Evolutionary conservation across 2,888 invertebrate genomes (phyloP), one percentile per base, ranked within the genome.

Genomic region (Harpalus rubripes): DNA sequence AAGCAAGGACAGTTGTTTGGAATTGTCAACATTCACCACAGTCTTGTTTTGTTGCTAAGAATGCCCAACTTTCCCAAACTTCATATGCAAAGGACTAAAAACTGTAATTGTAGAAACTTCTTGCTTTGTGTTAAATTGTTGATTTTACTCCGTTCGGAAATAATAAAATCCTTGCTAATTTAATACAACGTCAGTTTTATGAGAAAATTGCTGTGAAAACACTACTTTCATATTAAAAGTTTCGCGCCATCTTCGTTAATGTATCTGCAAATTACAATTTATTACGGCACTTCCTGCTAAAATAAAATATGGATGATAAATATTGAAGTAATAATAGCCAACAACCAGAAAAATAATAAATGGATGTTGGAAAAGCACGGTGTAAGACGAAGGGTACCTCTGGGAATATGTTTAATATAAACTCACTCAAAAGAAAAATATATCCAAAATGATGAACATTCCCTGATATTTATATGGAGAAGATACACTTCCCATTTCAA

Each of bases 1-100:
- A 68, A 68, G 63, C 68, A n/a, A 10, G n/a, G 68, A 68, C 68
- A 68, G 68, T 68, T 68, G 68, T 68, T 68, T 68, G 32, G 32
- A 68, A 68, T 68, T 68, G 68, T 39, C 68, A 68, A 39, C 68
- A 68, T 26, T 68, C 39, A 15, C 26, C 39, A 68, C 68, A 68
- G 68, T n/a, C 39, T 12, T 68, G 68, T 68, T 68, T 68, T 68
- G 68, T 32, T 39, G 39, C 68, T 68, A 68, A 68, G 68, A 68
- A 68, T n/a, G 68, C 68, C 63, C 26, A 68, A 39, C 44, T 52
- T 12, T 12, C 7, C 1, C 10, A 10, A 61, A 61, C 59, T 61
- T 61, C 18, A 16, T 16, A 16, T 61, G 59, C 59, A 61, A 16
- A 15, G 16, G 15, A 10, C 22, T 3, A 61, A 68, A 68, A 68